Percentiles rank a stretch among this genome's conserved stretches.
Evolutionary conservation across 2,113 vertebrate genomes (phyloP).

Genomic region (Gobiocypris rarus): DNA sequence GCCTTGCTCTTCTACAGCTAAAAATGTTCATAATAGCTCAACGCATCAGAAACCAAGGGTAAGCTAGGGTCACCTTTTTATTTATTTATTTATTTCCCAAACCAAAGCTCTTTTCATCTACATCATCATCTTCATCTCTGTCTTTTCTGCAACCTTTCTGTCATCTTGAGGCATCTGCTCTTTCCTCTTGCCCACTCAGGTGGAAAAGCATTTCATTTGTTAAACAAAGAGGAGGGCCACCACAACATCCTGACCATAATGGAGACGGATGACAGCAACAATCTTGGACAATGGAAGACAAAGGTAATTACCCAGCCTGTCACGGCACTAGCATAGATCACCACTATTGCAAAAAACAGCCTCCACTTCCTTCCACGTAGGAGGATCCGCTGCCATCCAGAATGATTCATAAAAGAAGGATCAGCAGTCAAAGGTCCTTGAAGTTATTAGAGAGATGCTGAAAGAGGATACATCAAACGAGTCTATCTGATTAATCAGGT

Average conservation of each 20-base stretch:
- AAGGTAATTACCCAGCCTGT: conserved; percentile 77
- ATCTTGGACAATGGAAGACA: conserved; percentile 68
- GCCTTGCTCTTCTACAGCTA: neutral
- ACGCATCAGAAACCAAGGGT: neutral
- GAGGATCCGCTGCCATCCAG: conserved; percentile 49
- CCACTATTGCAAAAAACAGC: conserved; percentile 38
- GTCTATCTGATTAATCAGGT: neutral
- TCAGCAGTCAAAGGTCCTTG: neutral
- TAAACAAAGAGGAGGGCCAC: conserved; percentile 76
- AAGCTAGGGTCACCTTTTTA: neutral
- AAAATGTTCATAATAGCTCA: neutral
- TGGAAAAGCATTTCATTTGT: conserved; percentile 78
- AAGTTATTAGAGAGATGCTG: conserved; percentile 11
- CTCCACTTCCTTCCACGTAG: conserved; percentile 11
- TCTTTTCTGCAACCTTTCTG: conserved; percentile 10
- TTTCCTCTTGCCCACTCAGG: conserved; percentile 63
- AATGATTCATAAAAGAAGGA: conserved; percentile 31
- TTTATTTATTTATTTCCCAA: neutral
- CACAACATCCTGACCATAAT: conserved; percentile 72
- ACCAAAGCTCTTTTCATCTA: neutral
- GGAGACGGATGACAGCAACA: conserved; percentile 76
- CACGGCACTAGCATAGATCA: conserved; percentile 70
- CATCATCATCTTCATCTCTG: conserved; percentile 17
- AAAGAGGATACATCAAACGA: neutral
- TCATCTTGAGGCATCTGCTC: conserved; percentile 51